phyloP scores from a whole-genome alignment of 1,140 invertebrate species.

The Macrotrachela quadricornifera region DNA sequence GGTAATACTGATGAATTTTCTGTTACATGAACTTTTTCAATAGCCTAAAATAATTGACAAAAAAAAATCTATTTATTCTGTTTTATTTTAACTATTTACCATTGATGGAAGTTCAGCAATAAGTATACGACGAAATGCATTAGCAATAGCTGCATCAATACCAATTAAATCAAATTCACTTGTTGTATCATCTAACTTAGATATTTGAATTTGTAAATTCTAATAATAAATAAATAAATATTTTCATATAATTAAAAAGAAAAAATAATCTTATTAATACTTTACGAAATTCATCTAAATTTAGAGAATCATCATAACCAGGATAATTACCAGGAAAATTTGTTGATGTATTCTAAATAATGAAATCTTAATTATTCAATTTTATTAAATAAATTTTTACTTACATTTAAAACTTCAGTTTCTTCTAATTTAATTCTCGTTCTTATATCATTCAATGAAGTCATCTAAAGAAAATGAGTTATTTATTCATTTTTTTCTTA shows the following conservation, averaged over 20 bases:
- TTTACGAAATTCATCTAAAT: constrained; percentile 31
- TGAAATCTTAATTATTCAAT: neutral
- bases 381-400: no score
- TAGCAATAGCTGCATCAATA: constrained; percentile 64
- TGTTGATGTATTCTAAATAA: constrained; percentile 30
- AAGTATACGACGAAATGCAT: constrained; percentile 71
- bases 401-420: constrained; percentile 7
- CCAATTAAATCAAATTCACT: constrained; percentile 87
- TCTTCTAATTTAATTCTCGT: constrained; percentile 7
- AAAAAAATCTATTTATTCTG: no score
- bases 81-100: no score
- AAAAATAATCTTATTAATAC: constrained; percentile 12
- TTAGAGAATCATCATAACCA: constrained; percentile 32
- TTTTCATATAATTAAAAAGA: neutral
- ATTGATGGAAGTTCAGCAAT: constrained; percentile 52
- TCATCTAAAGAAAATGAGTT: no score
- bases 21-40: constrained; percentile 78
- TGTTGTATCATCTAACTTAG: constrained; percentile 38
- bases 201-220: constrained; percentile 27
- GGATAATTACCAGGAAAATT: constrained; percentile 31
- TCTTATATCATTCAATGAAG: neutral
- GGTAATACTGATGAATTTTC: constrained; percentile 91
- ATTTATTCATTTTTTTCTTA: no score
- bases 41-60: constrained; percentile 41
- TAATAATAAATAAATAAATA: constrained; percentile 10